Evolutionary conservation across 2,113 vertebrate genomes (phyloP), one percentile per base, ranked within the genome.

Genomic region (Astur gentilis): DNA sequence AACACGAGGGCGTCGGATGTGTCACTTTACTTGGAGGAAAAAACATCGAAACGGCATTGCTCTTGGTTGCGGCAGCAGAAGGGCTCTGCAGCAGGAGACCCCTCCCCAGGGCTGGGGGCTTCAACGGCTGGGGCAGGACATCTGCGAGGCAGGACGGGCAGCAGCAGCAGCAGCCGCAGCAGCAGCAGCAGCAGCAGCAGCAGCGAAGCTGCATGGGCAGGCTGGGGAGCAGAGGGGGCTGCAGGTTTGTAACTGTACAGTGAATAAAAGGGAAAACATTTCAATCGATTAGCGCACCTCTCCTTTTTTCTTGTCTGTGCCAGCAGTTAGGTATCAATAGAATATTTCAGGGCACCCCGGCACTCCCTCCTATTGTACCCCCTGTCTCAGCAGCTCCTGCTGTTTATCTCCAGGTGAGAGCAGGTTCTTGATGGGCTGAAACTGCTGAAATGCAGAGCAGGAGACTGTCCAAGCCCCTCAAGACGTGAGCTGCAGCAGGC

Each of bases 1-100:
- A n/a, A 27, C 5, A 4, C 0, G 29, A 36, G 58, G 49, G 13
- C 0, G 0, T 55, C 29, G 36, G 25, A 18, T 7, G 20, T 27
- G 76, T 42, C 64, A 5, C 80, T 31, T 16, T 7, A 52, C 55
- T 78, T 2, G 55, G 8, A 47, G 60, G 26, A 36, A 36, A 55
- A 42, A 22, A 8, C 23, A 17, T 7, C 1, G 42, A 10, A 9
- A 10, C 20, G 49, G 26, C 77, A 12, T 0, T 40, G 81, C 52
- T 36, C 16, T n/a, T 9, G 57, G 45, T 67, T 13, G 60, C 60
- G 81, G 13, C 36, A 69, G 8, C 54, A 20, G 22, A 36, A 57
- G 8, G 1, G n/a, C 47, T 40, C 57, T 21, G 36, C 49, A 29
- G 70, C 26, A 16, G 49, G 55, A 75, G 67, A 10, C 3, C 32